Conservation (phyloP, 2,797 vertebrate species). For the Pantherophis alleghaniensis region DNA sequence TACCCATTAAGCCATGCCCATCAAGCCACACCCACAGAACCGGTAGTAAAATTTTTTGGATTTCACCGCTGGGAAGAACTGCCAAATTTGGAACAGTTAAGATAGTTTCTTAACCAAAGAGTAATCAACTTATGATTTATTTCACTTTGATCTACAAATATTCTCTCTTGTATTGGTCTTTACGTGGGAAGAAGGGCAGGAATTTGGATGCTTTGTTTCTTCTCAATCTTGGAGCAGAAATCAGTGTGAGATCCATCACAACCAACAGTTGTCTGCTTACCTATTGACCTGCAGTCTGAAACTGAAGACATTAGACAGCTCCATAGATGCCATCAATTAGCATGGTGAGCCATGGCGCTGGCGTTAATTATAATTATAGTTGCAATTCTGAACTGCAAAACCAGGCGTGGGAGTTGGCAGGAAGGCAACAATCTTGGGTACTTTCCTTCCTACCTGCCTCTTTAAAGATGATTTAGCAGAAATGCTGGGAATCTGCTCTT, state of each 20-base stretch:
- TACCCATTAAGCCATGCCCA: no score
- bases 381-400: neutral
- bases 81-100: neutral
- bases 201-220: neutral
- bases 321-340: conserved; percentile 13
- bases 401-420: neutral
- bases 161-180: neutral
- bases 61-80: neutral
- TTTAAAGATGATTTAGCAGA: neutral
- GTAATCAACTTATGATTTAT: neutral
- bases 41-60: no score
- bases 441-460: neutral
- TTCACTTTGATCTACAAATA: neutral
- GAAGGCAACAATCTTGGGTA: neutral
- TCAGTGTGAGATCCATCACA: neutral
- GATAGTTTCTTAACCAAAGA: neutral
- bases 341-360: neutral
- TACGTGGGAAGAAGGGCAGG: neutral
- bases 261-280: neutral
- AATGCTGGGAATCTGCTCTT: neutral
- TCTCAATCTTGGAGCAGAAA: neutral
- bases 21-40: no score
- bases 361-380: conserved; percentile 2
- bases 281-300: neutral
- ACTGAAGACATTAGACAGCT: neutral